Percentiles rank a stretch among this genome's conserved stretches.
Conservation (phyloP, 1,140 invertebrate genomes). For the Zaprionus vittiger region DNA sequence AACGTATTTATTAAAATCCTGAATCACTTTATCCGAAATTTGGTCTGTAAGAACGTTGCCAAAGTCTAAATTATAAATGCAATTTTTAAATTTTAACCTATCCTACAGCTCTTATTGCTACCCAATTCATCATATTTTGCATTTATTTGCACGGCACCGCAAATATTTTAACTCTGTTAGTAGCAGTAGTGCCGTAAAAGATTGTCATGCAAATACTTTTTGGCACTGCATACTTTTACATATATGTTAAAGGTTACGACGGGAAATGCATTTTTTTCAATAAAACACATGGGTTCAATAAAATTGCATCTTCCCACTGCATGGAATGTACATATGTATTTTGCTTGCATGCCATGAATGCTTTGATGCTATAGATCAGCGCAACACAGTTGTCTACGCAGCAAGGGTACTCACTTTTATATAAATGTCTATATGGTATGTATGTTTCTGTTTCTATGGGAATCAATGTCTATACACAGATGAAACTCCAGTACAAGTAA, state of each 20-base stretch:
- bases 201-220: conserved; percentile 47
- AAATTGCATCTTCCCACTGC: conserved; percentile 46
- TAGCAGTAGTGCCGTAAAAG: conserved; percentile 24
- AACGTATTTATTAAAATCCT: too few relatives aligned
- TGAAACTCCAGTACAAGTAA: too few relatives aligned
- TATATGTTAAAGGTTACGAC: not conserved
- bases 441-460: too few relatives aligned
- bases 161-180: conserved; percentile 47
- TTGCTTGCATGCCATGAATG: conserved; percentile 54
- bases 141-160: conserved; percentile 55
- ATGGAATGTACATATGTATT: conserved; percentile 54
- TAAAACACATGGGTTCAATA: conserved; percentile 70
- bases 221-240: conserved; percentile 46
- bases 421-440: too few relatives aligned
- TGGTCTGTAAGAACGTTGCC: not conserved
- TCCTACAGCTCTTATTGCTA: not conserved
- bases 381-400: conserved; percentile 17
- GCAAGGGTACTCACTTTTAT: conserved; percentile 23
- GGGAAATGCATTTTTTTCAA: conserved; percentile 35
- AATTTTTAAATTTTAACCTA: not conserved
- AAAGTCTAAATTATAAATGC: conserved; percentile 53
- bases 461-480: too few relatives aligned
- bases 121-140: conserved; percentile 51
- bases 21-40: too few relatives aligned
- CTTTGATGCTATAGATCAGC: conserved; percentile 61